Percentiles rank a stretch among this genome's conserved stretches.
phyloP scores from a whole-genome alignment of 1,140 invertebrate genomes.

The Papilio glaucus region DNA sequence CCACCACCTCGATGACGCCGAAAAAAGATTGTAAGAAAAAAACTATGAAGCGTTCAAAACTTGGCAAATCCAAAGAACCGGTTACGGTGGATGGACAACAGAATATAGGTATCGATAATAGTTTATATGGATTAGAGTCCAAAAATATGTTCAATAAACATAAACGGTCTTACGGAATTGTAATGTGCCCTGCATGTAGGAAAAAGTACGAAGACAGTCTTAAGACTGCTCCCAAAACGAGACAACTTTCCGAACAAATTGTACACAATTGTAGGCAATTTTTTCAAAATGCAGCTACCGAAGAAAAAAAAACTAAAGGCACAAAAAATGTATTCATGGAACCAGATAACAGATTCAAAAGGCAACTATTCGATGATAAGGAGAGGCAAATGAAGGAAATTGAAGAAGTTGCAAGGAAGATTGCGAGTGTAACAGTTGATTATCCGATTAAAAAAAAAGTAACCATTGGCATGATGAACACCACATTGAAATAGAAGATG shows the following conservation, averaged over 20 bases:
- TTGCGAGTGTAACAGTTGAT: slow-evolving; percentile 4
- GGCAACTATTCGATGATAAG: slow-evolving; percentile 2
- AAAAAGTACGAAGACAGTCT: slow-evolving; percentile 33
- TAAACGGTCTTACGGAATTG: slow-evolving; percentile 43
- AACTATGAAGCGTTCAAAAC: slow-evolving; percentile 40
- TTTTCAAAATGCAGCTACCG: slow-evolving; percentile 34
- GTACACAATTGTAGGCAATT: slow-evolving; percentile 49
- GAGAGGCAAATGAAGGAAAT: slow-evolving; percentile 28
- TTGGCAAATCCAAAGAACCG: slow-evolving; percentile 31
- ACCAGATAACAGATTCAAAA: background rate
- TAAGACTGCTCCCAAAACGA: slow-evolving; percentile 3
- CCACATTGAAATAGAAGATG: background rate
- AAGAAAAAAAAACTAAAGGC: background rate
- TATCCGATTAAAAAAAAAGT: background rate
- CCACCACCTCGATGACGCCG: slow-evolving; percentile 33
- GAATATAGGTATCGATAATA: background rate
- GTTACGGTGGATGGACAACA: slow-evolving; percentile 11
- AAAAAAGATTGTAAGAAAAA: slow-evolving; percentile 49
- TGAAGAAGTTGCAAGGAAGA: slow-evolving; percentile 24
- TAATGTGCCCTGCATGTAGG: slow-evolving; percentile 41
- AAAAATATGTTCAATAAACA: slow-evolving; percentile 33
- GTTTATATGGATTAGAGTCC: background rate
- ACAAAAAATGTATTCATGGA: background rate
- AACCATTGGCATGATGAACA: background rate
- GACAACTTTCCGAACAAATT: slow-evolving; percentile 29